phyloP scores from a whole-genome alignment of 2,888 invertebrate genomes.

The Drosophila pseudotalamancana region DNA sequence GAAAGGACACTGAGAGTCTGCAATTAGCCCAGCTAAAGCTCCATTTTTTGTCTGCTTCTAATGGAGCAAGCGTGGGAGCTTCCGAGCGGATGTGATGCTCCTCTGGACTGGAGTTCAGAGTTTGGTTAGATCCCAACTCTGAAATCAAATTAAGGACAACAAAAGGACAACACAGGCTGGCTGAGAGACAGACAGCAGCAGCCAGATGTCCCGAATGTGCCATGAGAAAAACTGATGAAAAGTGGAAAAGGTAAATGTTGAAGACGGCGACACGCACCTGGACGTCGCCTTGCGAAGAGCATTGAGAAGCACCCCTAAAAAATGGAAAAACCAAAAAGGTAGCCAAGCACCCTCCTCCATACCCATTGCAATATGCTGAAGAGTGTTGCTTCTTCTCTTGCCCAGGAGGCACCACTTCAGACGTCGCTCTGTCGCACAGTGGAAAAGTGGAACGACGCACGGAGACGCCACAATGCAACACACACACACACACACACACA shows the following conservation, averaged over 20 bases:
- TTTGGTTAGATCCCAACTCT: slow-evolving; percentile 25
- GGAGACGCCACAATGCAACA: slow-evolving; percentile 20
- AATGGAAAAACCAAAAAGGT: slow-evolving; percentile 47
- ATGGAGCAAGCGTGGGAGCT: slow-evolving; percentile 68
- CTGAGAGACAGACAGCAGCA: not conserved
- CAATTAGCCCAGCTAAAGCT: slow-evolving; percentile 62
- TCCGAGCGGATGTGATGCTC: slow-evolving; percentile 48
- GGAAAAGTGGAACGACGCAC: slow-evolving; percentile 63
- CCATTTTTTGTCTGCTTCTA: slow-evolving; percentile 13
- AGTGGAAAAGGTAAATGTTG: slow-evolving; percentile 43
- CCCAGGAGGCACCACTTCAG: slow-evolving; percentile 51
- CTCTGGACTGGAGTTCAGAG: too few species aligned
- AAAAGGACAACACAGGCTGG: not conserved
- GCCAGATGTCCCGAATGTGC: slow-evolving; percentile 61
- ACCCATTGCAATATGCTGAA: not conserved
- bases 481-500: not conserved
- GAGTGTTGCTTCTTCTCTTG: slow-evolving; percentile 6
- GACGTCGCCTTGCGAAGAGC: slow-evolving; percentile 38
- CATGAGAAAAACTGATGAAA: slow-evolving; percentile 57
- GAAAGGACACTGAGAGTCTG: slow-evolving; percentile 40
- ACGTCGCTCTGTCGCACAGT: slow-evolving; percentile 29
- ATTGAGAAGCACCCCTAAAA: slow-evolving; percentile 70
- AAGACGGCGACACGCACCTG: slow-evolving; percentile 50
- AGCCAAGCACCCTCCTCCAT: slow-evolving; percentile 53
- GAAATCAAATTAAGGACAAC: slow-evolving; percentile 25